A percentile compares a stretch with the other conserved stretches of the same genome.
Evolutionary conservation across 2,113 vertebrate species (phyloP).

Genomic region (Pycnonotus jocosus): DNA sequence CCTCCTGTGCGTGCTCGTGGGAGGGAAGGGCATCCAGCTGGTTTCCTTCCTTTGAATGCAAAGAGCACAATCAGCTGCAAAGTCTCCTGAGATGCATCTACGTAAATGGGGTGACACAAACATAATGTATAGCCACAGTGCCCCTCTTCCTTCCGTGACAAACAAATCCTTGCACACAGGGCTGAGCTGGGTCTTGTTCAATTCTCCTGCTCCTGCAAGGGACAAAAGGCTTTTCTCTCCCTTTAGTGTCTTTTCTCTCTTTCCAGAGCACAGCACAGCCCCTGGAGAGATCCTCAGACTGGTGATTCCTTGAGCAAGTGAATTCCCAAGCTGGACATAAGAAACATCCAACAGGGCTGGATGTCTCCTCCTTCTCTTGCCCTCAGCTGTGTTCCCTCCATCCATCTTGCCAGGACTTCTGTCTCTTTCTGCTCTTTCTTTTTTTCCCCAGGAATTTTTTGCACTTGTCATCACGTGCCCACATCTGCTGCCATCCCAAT

Average conservation of each 20-base stretch:
- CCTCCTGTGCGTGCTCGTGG: neutral
- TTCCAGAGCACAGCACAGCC: neutral
- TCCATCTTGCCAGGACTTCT: neutral
- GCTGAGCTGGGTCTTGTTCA: neutral
- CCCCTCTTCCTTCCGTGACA: constrained; percentile 34
- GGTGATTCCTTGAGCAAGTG: neutral
- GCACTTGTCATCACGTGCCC: neutral
- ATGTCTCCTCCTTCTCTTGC: neutral
- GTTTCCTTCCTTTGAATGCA: constrained; percentile 48
- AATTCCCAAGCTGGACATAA: neutral
- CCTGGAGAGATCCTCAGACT: neutral
- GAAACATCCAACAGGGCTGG: neutral
- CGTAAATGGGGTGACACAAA: constrained; percentile 5
- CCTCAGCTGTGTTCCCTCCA: neutral
- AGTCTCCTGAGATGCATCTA: neutral
- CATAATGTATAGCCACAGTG: neutral
- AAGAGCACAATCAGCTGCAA: constrained; percentile 48
- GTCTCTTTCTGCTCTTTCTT: neutral
- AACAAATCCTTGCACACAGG: neutral
- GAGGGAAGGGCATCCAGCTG: constrained; percentile 27
- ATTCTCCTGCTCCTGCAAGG: neutral
- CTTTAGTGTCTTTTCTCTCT: neutral
- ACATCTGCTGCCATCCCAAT: neutral
- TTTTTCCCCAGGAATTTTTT: neutral
- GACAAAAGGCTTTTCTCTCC: neutral